Base-by-base conservation (phyloP, 2,113 vertebrate species). In the Regulus satrapa region DNA sequence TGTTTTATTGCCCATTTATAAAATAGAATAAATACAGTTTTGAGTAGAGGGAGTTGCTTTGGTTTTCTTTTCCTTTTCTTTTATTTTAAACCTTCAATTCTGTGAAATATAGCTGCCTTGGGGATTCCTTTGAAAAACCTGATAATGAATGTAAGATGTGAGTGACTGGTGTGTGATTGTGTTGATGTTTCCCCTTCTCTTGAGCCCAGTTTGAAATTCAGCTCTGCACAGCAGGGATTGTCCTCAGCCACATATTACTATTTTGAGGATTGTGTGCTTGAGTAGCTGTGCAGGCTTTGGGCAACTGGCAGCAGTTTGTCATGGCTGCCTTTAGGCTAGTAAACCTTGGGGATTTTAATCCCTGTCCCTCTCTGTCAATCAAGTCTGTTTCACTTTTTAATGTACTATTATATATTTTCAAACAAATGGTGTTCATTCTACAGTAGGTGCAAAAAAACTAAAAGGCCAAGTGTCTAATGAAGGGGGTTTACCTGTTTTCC, bases 111-210 rank as follows among this genome's bases (percentile, higher is more conserved):
- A 95, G 92, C 88, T 29, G 58, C 74, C 85, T 95, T 91, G 95
- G 97, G 96, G 91, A 97, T 97, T 95, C 92, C 93, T 98, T 96
- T 97, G 97, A 97, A 97, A 97, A 97, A 92, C 81, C 82, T 97
- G 97, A 96, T 97, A 95, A 97, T 97, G 96, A 96, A 95, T 88
- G 67, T 94, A 90, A 90, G 95, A 92, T 74, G 58, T 81, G 91
- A 95, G 86, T 96, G 96, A 93, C 96, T 95, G 71, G 69, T 92
- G 78, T 91, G 84, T 95, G 90, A 94, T 94, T 88, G 59, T 93
- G 89, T 85, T 96, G 95, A 88, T 96, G 95, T 93, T 94, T 95
- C 71, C 79, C 83, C 24, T 79, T 96, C 93, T 97, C 90, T 80
- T 38, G 79, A 96, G 92, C 66, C 88, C 73, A 76, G 75, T 95